A percentile compares a stretch with the other conserved stretches of the same genome.
These are phyloP conservation scores for Drosophila cardini DNA, from an alignment of 1,140 invertebrate species.

Conservation along the genomic window DNA sequence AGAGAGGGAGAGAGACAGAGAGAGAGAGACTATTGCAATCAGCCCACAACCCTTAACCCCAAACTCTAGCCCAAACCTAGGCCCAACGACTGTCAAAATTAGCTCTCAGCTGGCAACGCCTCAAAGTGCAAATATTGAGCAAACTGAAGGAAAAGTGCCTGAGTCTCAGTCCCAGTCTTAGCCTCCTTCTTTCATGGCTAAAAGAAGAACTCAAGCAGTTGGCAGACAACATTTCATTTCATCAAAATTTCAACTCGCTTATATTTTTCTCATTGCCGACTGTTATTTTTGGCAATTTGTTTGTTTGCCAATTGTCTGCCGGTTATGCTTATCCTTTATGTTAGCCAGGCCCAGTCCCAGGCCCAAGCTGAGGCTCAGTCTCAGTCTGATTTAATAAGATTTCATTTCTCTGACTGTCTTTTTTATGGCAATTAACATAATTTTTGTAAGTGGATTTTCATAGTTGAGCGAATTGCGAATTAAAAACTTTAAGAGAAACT, in stretches of 20 bases:
- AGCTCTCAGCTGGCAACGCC: slow-evolving; percentile 68
- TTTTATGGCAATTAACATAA: slow-evolving; percentile 70
- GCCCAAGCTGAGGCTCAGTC: slow-evolving; percentile 6
- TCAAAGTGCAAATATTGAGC: slow-evolving; percentile 75
- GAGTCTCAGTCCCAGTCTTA: slow-evolving; percentile 1
- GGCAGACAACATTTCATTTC: slow-evolving; percentile 55
- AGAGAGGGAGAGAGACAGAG: slow-evolving; percentile 17
- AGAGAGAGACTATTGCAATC: slow-evolving; percentile 23
- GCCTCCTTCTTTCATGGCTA: not conserved
- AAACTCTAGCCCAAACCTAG: not conserved
- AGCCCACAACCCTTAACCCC: slow-evolving; percentile 1
- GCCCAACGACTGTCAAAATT: slow-evolving; percentile 57
- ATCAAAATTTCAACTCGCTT: slow-evolving; percentile 55
- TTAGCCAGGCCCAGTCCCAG: slow-evolving; percentile 25
- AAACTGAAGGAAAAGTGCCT: slow-evolving; percentile 41
- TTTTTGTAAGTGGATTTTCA: slow-evolving; percentile 72
- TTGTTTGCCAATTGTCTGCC: slow-evolving; percentile 79
- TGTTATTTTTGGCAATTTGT: slow-evolving; percentile 77
- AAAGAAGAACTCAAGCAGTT: slow-evolving; percentile 25
- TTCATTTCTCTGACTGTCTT: slow-evolving; percentile 52
- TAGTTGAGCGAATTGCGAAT: slow-evolving; percentile 56
- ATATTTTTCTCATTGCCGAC: slow-evolving; percentile 42
- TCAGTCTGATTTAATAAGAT: slow-evolving; percentile 65
- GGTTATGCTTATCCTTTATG: slow-evolving; percentile 62
- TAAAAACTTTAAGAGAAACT: slow-evolving; percentile 71